Evolutionary conservation across 2,888 invertebrate species (phyloP).

Genomic region (Geotrupes spiniger): DNA sequence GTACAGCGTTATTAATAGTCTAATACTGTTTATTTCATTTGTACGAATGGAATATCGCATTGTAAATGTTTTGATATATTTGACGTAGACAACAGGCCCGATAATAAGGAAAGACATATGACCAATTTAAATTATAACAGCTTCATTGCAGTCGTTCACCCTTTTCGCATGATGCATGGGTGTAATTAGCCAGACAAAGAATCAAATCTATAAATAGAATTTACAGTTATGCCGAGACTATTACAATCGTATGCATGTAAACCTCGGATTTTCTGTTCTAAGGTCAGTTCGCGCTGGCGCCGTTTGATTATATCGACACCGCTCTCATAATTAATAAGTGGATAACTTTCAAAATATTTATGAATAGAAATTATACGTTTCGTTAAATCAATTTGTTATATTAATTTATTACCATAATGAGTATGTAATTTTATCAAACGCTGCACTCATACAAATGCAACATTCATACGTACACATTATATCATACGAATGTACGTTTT

Average conservation of each 20-base stretch:
- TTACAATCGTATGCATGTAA: not conserved
- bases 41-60: not conserved
- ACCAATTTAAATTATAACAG: conserved; percentile 4
- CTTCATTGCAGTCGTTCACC: conserved; percentile 7
- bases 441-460: not conserved
- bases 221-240: conserved; percentile 4
- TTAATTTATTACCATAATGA: conserved; percentile 7
- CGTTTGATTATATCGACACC: conserved; percentile 4
- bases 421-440: conserved; percentile 3
- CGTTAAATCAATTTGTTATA: conserved; percentile 13
- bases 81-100: not conserved
- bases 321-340: not conserved
- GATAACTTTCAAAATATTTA: conserved; percentile 11
- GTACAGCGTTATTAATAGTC: too few relatives aligned
- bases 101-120: not conserved
- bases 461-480: too few relatives aligned
- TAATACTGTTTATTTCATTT: too few relatives aligned
- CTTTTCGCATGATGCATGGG: conserved; percentile 4
- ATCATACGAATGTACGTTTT: too few relatives aligned
- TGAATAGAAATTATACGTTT: conserved; percentile 14
- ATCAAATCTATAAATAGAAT: conserved; percentile 7
- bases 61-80: conserved; percentile 4
- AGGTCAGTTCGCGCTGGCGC: conserved; percentile 6
- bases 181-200: conserved; percentile 6
- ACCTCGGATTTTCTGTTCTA: conserved; percentile 3